phyloP scores from a whole-genome alignment of 2,113 vertebrate genomes.

The Channa maculata region DNA sequence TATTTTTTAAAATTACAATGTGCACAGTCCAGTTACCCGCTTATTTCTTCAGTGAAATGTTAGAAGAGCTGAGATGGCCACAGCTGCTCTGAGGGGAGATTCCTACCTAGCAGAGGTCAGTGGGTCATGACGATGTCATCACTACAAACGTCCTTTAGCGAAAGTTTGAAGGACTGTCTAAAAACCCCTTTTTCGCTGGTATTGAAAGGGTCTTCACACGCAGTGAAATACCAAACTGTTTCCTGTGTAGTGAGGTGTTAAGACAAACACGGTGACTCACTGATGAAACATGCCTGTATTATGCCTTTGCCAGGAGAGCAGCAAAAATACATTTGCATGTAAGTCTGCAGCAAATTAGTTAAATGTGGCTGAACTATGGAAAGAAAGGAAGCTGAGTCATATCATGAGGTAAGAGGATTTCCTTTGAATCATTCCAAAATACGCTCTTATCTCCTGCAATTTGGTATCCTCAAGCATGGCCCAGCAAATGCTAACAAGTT shows the following conservation, averaged over 20 bases:
- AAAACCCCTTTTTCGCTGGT: background rate
- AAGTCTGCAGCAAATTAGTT: slow-evolving; percentile 1
- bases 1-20: slow-evolving; percentile 15
- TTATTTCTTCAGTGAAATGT: slow-evolving; percentile 17
- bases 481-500: slow-evolving; percentile 27
- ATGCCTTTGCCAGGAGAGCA: background rate
- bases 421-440: slow-evolving; percentile 39
- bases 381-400: slow-evolving; percentile 43
- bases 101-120: background rate
- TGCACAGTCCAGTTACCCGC: background rate
- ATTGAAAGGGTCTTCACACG: slow-evolving; percentile 11
- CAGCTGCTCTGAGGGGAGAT: background rate
- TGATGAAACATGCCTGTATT: slow-evolving; percentile 14
- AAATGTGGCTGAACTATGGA: slow-evolving; percentile 19
- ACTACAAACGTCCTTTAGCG: background rate
- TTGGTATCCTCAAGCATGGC: slow-evolving; percentile 5
- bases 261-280: slow-evolving; percentile 34
- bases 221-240: slow-evolving; percentile 26
- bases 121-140: background rate
- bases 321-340: slow-evolving; percentile 6
- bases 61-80: slow-evolving; percentile 7
- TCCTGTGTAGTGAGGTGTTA: slow-evolving; percentile 17
- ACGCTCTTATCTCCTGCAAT: slow-evolving; percentile 35
- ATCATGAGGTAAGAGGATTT: slow-evolving; percentile 39
- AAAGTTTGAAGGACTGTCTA: slow-evolving; percentile 15